Percentiles rank a stretch among this genome's conserved stretches.
phyloP scores from a whole-genome alignment of 2,888 invertebrate genomes.

The Pharmacophagus antenor region DNA sequence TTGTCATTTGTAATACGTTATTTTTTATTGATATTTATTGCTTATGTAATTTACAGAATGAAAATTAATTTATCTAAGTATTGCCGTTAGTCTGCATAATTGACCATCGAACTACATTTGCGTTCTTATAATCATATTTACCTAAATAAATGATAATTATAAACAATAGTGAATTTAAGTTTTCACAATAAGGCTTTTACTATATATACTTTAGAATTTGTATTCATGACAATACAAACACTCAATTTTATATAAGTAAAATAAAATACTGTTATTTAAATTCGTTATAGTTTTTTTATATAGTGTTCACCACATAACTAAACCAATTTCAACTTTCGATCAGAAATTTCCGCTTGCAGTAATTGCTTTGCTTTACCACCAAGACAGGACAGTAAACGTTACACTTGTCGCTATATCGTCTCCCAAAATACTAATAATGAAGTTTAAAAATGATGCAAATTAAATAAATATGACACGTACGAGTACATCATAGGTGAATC shows the following conservation, averaged over 20 bases:
- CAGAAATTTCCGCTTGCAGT: background rate
- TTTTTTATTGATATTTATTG: slow-evolving; percentile 21
- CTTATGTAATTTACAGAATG: slow-evolving; percentile 9
- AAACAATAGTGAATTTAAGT: too few relatives aligned
- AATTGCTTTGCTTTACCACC: background rate
- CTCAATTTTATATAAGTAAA: too few relatives aligned
- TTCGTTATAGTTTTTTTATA: too few relatives aligned
- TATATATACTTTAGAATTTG: too few relatives aligned
- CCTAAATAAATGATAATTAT: too few relatives aligned
- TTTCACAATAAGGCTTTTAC: too few relatives aligned
- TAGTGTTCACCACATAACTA: too few relatives aligned
- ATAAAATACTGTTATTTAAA: too few relatives aligned
- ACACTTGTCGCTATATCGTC: background rate
- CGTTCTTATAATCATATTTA: too few relatives aligned
- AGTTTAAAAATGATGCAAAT: background rate
- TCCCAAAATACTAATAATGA: background rate
- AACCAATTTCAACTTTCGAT: background rate
- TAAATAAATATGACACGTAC: too few relatives aligned
- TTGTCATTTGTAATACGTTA: slow-evolving; percentile 12
- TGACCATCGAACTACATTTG: too few relatives aligned
- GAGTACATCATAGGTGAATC: slow-evolving; percentile 18
- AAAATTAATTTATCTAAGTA: background rate
- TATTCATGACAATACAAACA: too few relatives aligned
- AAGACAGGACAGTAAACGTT: background rate
- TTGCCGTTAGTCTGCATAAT: background rate